Conservation (phyloP, 2,888 invertebrate genomes). For the Boloria selene region DNA sequence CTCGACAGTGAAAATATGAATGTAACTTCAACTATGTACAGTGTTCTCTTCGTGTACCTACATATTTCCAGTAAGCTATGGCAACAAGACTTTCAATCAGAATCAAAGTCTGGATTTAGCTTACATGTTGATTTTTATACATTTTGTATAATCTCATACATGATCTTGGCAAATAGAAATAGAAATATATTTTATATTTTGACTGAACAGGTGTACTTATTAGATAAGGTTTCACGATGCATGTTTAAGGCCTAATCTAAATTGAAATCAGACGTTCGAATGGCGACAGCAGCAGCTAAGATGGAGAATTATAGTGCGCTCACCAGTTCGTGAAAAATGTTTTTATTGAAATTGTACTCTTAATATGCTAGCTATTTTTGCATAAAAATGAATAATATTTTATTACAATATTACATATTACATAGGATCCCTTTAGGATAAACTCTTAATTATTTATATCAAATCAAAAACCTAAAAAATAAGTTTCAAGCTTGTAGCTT, state of each 20-base stretch:
- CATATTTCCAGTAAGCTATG: no score
- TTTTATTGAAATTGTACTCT: conserved; percentile 26
- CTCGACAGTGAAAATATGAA: no score
- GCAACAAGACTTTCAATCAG: no score
- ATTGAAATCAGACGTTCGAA: conserved; percentile 81
- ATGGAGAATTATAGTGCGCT: conserved; percentile 44
- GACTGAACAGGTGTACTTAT: conserved; percentile 79
- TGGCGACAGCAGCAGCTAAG: conserved; percentile 72
- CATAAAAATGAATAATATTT: not conserved
- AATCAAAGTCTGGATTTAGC: conserved; percentile 5
- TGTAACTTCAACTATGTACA: no score
- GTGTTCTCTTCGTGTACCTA: no score
- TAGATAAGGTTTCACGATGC: conserved; percentile 77
- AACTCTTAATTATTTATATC: no score
- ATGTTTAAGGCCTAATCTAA: conserved; percentile 78
- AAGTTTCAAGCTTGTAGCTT: no score
- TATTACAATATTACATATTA: no score
- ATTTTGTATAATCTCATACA: no score
- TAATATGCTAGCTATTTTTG: not conserved
- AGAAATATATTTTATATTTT: conserved; percentile 57
- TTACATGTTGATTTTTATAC: conserved; percentile 6
- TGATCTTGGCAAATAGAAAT: conserved; percentile 20
- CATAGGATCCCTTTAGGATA: no score
- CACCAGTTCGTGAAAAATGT: conserved; percentile 30
- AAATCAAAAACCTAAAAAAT: no score